Conservation (phyloP, 2,113 vertebrate species). For the Rhinopomastus cyanomelas region DNA sequence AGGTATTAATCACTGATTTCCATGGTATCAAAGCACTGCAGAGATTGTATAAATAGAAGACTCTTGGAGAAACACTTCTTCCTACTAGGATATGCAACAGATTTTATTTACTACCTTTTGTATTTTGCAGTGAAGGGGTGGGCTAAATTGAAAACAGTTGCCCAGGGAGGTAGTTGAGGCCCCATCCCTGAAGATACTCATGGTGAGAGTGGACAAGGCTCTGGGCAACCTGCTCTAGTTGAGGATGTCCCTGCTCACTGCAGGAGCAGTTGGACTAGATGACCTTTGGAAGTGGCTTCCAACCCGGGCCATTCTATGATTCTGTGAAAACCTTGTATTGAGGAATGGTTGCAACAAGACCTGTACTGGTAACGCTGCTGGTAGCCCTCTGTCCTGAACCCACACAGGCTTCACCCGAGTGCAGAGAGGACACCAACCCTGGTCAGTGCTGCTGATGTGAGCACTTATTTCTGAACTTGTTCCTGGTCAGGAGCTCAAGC, state of each 20-base stretch:
- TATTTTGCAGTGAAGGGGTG: neutral
- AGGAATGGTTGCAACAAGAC: neutral
- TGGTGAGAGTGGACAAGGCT: too few relatives aligned
- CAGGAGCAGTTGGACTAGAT: too few relatives aligned
- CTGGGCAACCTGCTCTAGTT: too few relatives aligned
- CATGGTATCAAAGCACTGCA: neutral
- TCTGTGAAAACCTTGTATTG: neutral
- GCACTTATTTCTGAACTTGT: neutral
- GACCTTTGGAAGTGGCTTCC: too few relatives aligned
- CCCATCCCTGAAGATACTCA: too few relatives aligned
- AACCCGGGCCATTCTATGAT: too few relatives aligned
- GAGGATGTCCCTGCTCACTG: too few relatives aligned
- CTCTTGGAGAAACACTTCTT: conserved; percentile 7
- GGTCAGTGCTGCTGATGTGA: neutral
- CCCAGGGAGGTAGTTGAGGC: too few relatives aligned
- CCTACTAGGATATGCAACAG: neutral
- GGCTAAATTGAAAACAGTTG: neutral
- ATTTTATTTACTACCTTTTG: neutral
- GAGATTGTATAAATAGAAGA: conserved; percentile 17
- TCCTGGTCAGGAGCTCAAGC: neutral
- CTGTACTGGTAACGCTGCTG: neutral
- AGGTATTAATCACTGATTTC: conserved; percentile 20
- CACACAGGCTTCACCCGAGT: neutral
- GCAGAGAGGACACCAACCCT: neutral
- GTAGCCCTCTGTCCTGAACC: neutral